A percentile compares a stretch with the other conserved stretches of the same genome.
phyloP scores from a whole-genome alignment of 2,797 vertebrate species.

The Psittacula echo region DNA sequence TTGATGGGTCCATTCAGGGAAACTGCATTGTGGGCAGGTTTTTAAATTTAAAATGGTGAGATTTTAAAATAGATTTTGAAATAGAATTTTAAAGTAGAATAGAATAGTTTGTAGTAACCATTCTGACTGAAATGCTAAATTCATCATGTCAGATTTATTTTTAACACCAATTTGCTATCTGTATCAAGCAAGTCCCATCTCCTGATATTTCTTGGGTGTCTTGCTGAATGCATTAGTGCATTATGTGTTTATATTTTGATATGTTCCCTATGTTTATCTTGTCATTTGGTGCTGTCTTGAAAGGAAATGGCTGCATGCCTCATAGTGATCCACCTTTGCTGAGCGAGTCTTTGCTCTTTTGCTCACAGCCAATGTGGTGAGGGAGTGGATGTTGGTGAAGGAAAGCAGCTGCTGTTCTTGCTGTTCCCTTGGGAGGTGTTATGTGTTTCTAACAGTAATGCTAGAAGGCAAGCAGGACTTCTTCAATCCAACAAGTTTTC shows the following conservation, averaged over 20 bases:
- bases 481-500: neutral
- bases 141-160: neutral
- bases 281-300: neutral
- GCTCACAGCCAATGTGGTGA: neutral
- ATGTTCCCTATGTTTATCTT: neutral
- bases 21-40: neutral
- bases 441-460: neutral
- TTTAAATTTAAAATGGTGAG: neutral
- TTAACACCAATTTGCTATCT: neutral
- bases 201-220: neutral
- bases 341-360: neutral
- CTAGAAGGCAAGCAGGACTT: slow-evolving; percentile 1
- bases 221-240: neutral
- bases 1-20: neutral
- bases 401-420: neutral
- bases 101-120: neutral
- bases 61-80: neutral
- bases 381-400: neutral
- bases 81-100: neutral
- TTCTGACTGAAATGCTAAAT: neutral
- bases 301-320: neutral
- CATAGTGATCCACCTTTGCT: neutral
- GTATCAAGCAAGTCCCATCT: neutral
- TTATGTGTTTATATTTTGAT: neutral
- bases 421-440: neutral